A percentile compares a stretch with the other conserved stretches of the same genome.
Evolutionary conservation across 2,797 vertebrate genomes (phyloP).

Genomic region (Thalassophryne amazonica): DNA sequence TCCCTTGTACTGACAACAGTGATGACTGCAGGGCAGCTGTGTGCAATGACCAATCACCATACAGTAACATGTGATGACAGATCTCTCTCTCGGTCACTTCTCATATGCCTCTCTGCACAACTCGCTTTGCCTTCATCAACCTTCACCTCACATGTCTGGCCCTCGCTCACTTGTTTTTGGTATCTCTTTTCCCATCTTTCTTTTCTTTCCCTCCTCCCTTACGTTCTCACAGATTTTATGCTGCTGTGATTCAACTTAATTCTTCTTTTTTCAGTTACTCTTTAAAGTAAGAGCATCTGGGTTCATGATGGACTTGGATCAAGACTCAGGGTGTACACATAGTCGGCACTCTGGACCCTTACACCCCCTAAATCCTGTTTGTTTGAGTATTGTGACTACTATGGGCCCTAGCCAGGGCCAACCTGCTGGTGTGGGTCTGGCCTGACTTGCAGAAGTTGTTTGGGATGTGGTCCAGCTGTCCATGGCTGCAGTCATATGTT

Average conservation of each 20-base stretch:
- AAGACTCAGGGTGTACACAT: too few species aligned
- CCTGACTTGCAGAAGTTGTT: too few species aligned
- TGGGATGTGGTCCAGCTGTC: too few species aligned
- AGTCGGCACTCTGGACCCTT: too few species aligned
- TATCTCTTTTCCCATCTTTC: conserved; percentile 12
- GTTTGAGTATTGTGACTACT: too few species aligned
- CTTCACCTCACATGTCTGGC: conserved; percentile 28
- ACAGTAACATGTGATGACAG: conserved; percentile 6
- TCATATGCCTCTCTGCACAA: neutral
- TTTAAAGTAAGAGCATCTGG: too few species aligned
- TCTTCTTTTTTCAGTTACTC: neutral
- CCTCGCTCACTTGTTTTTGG: conserved; percentile 28
- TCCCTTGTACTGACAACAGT: conserved; percentile 1
- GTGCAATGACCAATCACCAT: conserved; percentile 34
- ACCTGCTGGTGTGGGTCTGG: too few species aligned
- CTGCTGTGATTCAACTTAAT: conserved; percentile 14
- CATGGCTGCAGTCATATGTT: too few species aligned
- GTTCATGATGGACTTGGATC: too few species aligned
- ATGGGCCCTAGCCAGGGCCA: too few species aligned
- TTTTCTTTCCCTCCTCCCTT: conserved; percentile 4
- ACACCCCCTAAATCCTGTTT: too few species aligned
- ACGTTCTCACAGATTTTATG: conserved; percentile 6
- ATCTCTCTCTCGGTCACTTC: conserved; percentile 24
- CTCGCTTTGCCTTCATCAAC: conserved; percentile 30
- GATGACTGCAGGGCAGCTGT: conserved; percentile 30